Conservation (phyloP, 2,888 invertebrate species). For the Copidosoma aretas region DNA sequence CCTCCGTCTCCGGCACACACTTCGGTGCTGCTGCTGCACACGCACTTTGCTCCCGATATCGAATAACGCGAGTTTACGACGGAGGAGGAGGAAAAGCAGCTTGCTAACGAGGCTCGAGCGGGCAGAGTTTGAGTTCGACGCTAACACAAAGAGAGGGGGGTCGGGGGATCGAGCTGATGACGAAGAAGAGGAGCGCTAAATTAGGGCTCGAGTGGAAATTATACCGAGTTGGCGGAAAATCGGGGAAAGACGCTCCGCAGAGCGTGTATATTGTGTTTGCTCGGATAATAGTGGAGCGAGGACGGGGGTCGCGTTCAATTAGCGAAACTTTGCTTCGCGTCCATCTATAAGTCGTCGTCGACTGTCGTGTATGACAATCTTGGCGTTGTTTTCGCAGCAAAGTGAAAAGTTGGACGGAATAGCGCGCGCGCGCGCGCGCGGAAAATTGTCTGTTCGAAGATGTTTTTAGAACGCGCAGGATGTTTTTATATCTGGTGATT, state of each 20-base stretch:
- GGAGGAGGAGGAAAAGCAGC: not conserved
- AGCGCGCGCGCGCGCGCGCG: too few species aligned
- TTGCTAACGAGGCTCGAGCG: constrained; percentile 23
- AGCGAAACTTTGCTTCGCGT: too few species aligned
- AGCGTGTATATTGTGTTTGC: not conserved
- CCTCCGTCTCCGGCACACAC: constrained; percentile 1
- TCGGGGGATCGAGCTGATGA: not conserved
- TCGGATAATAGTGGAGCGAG: not conserved
- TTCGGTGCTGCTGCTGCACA: not conserved
- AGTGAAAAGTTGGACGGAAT: too few species aligned
- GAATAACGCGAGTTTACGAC: constrained; percentile 16
- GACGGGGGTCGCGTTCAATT: too few species aligned
- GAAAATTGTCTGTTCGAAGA: too few species aligned
- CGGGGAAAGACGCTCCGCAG: not conserved
- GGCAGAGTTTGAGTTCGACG: constrained; percentile 27
- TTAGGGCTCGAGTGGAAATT: constrained; percentile 29
- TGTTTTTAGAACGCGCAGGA: too few species aligned
- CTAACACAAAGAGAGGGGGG: constrained; percentile 12
- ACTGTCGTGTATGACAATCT: too few species aligned
- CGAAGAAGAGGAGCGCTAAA: constrained; percentile 6
- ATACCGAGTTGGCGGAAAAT: constrained; percentile 14
- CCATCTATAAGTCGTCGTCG: too few species aligned
- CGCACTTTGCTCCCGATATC: constrained; percentile 16
- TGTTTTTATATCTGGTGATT: too few species aligned
- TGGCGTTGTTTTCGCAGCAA: too few species aligned